Evolutionary conservation across 2,797 vertebrate species (phyloP), one percentile per base, ranked within the genome.

Genomic region (Anomalospiza imberbis): DNA sequence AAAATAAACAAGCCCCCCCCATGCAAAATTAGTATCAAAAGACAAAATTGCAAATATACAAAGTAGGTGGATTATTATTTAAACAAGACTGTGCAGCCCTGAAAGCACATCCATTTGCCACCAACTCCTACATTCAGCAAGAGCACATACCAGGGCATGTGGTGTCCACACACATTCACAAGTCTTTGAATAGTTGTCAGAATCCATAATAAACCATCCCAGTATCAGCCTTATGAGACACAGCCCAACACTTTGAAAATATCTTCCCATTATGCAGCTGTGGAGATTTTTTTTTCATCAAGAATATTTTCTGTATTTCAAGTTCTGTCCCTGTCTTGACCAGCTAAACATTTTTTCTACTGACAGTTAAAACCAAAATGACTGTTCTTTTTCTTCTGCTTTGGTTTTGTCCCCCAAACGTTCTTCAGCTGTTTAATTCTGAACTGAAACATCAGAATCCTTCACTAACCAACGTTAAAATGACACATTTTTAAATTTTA

Each of bases 121-220:
- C 10, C 19, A 31, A 32, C 18, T 58, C n/a, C 68, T 63, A n/a
- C 4, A 62, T 3, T 29, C 63, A 76, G 0, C 47, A 61, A 51
- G 34, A 71, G 31, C 54, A 50, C 51, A 16, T 4, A 2, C 8
- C 28, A 55, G 10, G 13, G 15, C 21, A 13, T 0, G 4, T 3
- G 22, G 44, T 6, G 8, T 42, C 40, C 50, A 47, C 31, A n/a
- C 6, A 18, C 17, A 22, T 9, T 28, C 36, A 40, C 29, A 42
- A 32, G 14, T 21, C 54, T 66, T 71, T 45, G 34, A 50, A n/a
- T 8, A 7, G 6, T 8, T 48, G 17, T 25, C 65, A 71, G 53
- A 67, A 67, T 31, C 38, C 45, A 4, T 2, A 20, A 42, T 9
- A 48, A 82, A 36, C 14, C 10, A 36, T 14, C 26, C 2, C 10